Evolutionary conservation across 1,140 invertebrate genomes (phyloP).

Genomic region (Psilanteris sp.): DNA sequence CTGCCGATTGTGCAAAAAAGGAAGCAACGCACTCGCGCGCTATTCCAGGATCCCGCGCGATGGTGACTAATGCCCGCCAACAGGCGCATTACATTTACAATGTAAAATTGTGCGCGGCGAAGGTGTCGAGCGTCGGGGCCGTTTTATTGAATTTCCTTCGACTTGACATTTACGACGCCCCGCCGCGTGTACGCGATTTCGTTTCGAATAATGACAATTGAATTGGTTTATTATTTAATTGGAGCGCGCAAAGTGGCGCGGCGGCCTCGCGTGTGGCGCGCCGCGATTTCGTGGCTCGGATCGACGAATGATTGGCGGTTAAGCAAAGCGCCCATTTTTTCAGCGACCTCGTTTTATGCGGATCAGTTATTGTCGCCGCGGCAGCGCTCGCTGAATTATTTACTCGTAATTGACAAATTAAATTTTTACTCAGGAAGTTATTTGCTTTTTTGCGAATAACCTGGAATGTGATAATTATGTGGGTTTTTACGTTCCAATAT

Average conservation of each 20-base stretch:
- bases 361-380: conserved; percentile 22
- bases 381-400: conserved; percentile 23
- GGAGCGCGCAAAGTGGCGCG: conserved; percentile 10
- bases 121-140: background rate
- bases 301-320: conserved; percentile 11
- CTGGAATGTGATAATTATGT: conserved; percentile 23
- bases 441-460: conserved; percentile 8
- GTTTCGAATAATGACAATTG: conserved; percentile 11
- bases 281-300: background rate
- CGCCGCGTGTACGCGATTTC: background rate
- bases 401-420: conserved; percentile 43
- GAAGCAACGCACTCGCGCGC: conserved; percentile 15
- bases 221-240: conserved; percentile 43
- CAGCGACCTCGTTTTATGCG: conserved; percentile 24
- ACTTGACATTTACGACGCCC: conserved; percentile 1
- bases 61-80: conserved; percentile 4
- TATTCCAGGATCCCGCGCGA: background rate
- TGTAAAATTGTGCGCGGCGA: conserved; percentile 27
- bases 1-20: conserved; percentile 16
- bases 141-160: conserved; percentile 48
- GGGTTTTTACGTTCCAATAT: conserved; percentile 14
- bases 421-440: conserved; percentile 34
- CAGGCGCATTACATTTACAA: conserved; percentile 22
- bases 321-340: conserved; percentile 6
- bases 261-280: background rate